Conservation (phyloP, 30 jellyfish, hydroid and myxozoan genomes). For the Turritopsis rubra region DNA sequence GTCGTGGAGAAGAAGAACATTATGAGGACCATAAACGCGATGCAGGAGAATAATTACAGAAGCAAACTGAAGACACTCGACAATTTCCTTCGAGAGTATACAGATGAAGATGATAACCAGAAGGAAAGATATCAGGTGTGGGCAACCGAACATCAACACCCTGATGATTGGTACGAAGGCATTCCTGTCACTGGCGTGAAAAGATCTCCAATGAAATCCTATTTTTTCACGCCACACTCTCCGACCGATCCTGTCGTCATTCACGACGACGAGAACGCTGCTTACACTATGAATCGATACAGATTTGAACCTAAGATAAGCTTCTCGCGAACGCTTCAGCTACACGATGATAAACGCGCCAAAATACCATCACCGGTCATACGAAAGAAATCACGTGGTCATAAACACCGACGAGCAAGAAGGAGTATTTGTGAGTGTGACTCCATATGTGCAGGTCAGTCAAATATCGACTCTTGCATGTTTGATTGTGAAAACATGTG, state of each 20-base stretch:
- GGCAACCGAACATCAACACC: constrained; percentile 17
- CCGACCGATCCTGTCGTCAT: constrained; percentile 12
- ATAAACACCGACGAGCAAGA: background rate
- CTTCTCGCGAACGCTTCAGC: background rate
- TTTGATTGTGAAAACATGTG: constrained; percentile 10
- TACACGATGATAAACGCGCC: background rate
- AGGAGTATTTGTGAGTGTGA: constrained; percentile 8
- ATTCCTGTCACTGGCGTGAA: constrained; percentile 27
- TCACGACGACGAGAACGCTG: background rate
- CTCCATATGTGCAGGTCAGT: background rate
- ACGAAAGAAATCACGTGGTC: background rate
- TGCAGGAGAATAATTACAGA: constrained; percentile 19
- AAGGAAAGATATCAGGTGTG: constrained; percentile 28
- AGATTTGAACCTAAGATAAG: background rate
- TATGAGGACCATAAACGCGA: background rate
- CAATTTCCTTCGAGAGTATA: constrained; percentile 12
- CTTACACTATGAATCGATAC: background rate
- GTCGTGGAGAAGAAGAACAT: constrained; percentile 11
- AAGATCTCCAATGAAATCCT: constrained; percentile 4
- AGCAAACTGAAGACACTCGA: constrained; percentile 14
- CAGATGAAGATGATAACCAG: constrained; percentile 21
- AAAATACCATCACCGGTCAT: background rate
- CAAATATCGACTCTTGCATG: background rate
- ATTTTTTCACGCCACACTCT: background rate
- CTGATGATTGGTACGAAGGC: constrained; percentile 19